These are phyloP conservation scores for Castor canadensis DNA, from an alignment of 2,113 vertebrate genomes.

Conservation along the genomic window DNA sequence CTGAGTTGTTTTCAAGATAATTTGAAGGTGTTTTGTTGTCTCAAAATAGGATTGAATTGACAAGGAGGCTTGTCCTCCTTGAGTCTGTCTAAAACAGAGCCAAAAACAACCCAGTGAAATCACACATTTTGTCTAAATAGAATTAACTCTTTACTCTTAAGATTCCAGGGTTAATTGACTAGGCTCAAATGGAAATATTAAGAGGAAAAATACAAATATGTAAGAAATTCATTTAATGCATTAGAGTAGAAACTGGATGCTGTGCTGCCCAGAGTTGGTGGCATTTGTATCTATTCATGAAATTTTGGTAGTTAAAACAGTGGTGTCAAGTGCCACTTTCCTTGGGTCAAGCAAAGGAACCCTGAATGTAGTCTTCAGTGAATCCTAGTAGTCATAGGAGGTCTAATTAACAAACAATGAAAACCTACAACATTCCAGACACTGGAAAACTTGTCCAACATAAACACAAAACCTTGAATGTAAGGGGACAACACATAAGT, in stretches of 20 bases:
- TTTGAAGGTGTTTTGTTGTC: slow-evolving; percentile 35
- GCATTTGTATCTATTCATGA: background rate
- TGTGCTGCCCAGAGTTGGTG: background rate
- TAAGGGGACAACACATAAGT: background rate
- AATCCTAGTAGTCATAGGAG: background rate
- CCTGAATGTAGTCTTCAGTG: background rate
- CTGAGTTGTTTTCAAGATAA: slow-evolving; percentile 37
- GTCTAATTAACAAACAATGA: background rate
- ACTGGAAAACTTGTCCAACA: background rate
- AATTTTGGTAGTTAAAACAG: background rate
- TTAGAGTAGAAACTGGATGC: background rate
- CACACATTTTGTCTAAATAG: background rate
- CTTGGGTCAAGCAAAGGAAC: background rate
- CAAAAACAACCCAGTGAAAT: background rate
- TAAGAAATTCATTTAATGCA: background rate
- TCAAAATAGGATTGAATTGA: slow-evolving; percentile 20
- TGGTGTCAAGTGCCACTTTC: background rate
- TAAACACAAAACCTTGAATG: background rate
- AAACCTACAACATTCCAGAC: background rate
- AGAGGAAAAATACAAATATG: background rate
- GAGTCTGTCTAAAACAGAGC: background rate
- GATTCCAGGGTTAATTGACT: background rate
- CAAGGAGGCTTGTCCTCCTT: background rate
- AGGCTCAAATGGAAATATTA: background rate
- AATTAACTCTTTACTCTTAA: slow-evolving; percentile 33